phyloP scores from a whole-genome alignment of 1,140 invertebrate species.

The Formica exsecta region DNA sequence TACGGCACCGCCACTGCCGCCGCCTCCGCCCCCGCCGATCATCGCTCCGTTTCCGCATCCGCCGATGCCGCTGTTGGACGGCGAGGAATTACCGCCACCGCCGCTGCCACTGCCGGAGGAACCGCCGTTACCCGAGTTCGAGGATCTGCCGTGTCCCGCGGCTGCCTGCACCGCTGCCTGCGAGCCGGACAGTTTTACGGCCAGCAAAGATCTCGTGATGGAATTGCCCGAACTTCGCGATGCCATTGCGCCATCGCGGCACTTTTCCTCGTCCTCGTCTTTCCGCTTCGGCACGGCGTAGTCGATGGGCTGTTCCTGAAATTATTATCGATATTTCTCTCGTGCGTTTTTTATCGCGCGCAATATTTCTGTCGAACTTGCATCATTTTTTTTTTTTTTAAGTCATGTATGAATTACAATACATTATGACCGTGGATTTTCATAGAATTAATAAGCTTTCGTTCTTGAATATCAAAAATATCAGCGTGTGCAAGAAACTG shows the following conservation, averaged over 20 bases:
- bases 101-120: slow-evolving; percentile 80
- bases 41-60: slow-evolving; percentile 79
- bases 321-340: background rate
- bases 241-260: slow-evolving; percentile 88
- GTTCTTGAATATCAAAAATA: slow-evolving; percentile 7
- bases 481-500: background rate
- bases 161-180: slow-evolving; percentile 87
- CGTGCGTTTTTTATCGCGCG: no score
- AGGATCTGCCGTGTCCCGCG: slow-evolving; percentile 91
- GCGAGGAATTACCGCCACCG: slow-evolving; percentile 43
- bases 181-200: slow-evolving; percentile 82
- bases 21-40: slow-evolving; percentile 85
- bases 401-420: background rate
- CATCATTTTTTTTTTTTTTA: background rate
- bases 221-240: slow-evolving; percentile 86
- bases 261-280: slow-evolving; percentile 89
- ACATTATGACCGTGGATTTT: slow-evolving; percentile 2
- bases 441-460: background rate
- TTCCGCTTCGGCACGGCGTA: slow-evolving; percentile 93
- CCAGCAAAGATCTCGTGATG: slow-evolving; percentile 83
- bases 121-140: slow-evolving; percentile 83
- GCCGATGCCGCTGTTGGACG: slow-evolving; percentile 40
- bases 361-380: background rate
- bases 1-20: slow-evolving; percentile 88
- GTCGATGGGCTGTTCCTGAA: slow-evolving; percentile 94